Conservation (phyloP, 2,797 vertebrate genomes). For the Halcyon leucocephala region DNA sequence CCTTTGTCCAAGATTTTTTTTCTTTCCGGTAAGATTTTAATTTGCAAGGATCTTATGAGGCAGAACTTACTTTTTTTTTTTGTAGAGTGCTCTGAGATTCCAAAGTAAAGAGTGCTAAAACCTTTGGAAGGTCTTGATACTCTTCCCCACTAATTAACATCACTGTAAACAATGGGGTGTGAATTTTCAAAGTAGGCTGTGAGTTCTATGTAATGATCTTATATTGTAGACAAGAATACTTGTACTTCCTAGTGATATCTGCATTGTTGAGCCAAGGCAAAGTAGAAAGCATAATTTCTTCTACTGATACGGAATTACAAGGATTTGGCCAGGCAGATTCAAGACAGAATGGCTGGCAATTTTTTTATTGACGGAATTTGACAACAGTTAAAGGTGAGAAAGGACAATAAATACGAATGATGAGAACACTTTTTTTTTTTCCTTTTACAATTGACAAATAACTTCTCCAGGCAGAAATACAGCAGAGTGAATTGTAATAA, state of each 20-base stretch:
- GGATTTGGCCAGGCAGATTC: slow-evolving; percentile 78
- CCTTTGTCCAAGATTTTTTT: background rate
- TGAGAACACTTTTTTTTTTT: background rate
- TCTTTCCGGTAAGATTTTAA: background rate
- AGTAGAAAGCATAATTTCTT: slow-evolving; percentile 78
- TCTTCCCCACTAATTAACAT: background rate
- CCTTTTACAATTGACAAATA: slow-evolving; percentile 17
- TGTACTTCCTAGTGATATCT: slow-evolving; percentile 64
- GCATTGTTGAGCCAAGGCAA: slow-evolving; percentile 84
- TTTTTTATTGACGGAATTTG: slow-evolving; percentile 82
- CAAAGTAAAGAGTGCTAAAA: background rate
- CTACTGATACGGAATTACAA: slow-evolving; percentile 81
- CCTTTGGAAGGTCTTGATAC: background rate
- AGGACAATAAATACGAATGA: slow-evolving; percentile 18
- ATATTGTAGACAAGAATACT: background rate
- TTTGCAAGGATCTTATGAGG: background rate
- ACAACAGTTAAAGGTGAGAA: slow-evolving; percentile 74
- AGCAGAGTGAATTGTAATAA: slow-evolving; percentile 51
- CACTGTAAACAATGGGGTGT: background rate
- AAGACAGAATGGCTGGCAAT: slow-evolving; percentile 83
- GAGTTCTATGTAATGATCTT: background rate
- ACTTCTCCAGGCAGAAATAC: slow-evolving; percentile 31
- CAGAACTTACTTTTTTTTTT: background rate
- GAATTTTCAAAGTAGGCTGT: background rate
- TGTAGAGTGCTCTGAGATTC: background rate